phyloP scores from a whole-genome alignment of 2,888 invertebrate genomes.

The Stramonita haemastoma region DNA sequence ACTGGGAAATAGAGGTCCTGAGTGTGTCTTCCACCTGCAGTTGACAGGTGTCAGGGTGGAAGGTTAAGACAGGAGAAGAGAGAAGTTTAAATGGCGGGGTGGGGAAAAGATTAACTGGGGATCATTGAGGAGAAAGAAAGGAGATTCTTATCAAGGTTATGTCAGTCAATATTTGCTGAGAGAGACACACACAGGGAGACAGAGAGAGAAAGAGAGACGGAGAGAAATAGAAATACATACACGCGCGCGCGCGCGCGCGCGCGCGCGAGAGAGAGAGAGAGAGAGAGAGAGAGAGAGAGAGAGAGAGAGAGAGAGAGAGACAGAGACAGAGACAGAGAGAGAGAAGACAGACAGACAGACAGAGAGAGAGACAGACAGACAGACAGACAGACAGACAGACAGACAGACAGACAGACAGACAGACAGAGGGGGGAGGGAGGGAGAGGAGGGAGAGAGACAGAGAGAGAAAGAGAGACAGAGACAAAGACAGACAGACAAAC shows the following conservation, averaged over 20 bases:
- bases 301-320: background rate
- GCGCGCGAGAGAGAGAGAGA: background rate
- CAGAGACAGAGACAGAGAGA: background rate
- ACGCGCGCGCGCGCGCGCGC: background rate
- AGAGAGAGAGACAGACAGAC: background rate
- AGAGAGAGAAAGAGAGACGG: background rate
- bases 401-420: background rate
- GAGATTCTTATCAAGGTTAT: too few species aligned
- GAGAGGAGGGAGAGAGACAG: background rate
- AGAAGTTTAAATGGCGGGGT: too few species aligned
- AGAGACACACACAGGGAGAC: background rate
- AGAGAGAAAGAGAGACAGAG: background rate
- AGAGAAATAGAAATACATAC: background rate
- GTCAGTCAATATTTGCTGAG: background rate
- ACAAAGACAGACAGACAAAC: background rate
- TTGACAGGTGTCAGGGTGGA: too few species aligned
- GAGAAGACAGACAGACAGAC: background rate
- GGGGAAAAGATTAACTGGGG: too few species aligned
- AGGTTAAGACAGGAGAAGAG: too few species aligned
- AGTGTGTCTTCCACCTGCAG: too few species aligned
- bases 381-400: slow-evolving; percentile 17
- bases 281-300: background rate
- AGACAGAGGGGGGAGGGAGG: background rate
- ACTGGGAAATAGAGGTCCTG: too few species aligned
- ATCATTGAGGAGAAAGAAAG: too few species aligned